phyloP scores from a whole-genome alignment of 2,888 invertebrate genomes.

The Lasioglossum villosulum region DNA sequence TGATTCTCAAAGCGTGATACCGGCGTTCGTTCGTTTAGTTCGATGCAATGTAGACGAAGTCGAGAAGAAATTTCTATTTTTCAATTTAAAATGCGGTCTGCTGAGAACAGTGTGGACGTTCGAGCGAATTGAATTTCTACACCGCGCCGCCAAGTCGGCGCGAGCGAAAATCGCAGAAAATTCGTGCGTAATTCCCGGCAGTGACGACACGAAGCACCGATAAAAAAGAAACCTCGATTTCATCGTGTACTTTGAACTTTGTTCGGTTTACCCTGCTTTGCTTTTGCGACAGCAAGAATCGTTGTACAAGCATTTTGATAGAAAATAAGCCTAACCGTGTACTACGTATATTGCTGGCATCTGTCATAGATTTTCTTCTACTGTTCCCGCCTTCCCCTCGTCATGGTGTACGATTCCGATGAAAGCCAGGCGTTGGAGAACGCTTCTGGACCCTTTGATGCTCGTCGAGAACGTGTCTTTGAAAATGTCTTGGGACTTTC shows the following conservation, averaged over 20 bases:
- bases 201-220: slow-evolving; percentile 42
- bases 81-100: neutral
- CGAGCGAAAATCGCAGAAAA: neutral
- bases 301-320: slow-evolving; percentile 32
- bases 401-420: slow-evolving; percentile 30
- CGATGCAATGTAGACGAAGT: neutral
- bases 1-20: neutral
- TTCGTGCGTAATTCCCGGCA: slow-evolving; percentile 27
- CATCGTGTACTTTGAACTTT: slow-evolving; percentile 22
- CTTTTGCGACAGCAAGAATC: slow-evolving; percentile 15
- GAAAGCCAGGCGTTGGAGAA: slow-evolving; percentile 26
- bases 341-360: slow-evolving; percentile 34
- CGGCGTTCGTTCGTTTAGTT: neutral
- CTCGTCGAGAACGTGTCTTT: neutral
- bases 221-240: slow-evolving; percentile 13
- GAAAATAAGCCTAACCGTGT: slow-evolving; percentile 38
- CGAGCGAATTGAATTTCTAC: neutral
- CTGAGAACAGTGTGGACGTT: neutral
- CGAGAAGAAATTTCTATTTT: neutral
- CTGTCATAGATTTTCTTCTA: slow-evolving; percentile 8
- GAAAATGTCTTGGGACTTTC: neutral
- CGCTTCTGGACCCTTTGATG: neutral
- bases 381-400: neutral
- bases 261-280: slow-evolving; percentile 14
- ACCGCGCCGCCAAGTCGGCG: neutral